phyloP scores from a whole-genome alignment of 2,797 vertebrate genomes.

The Scolopax rusticola region DNA sequence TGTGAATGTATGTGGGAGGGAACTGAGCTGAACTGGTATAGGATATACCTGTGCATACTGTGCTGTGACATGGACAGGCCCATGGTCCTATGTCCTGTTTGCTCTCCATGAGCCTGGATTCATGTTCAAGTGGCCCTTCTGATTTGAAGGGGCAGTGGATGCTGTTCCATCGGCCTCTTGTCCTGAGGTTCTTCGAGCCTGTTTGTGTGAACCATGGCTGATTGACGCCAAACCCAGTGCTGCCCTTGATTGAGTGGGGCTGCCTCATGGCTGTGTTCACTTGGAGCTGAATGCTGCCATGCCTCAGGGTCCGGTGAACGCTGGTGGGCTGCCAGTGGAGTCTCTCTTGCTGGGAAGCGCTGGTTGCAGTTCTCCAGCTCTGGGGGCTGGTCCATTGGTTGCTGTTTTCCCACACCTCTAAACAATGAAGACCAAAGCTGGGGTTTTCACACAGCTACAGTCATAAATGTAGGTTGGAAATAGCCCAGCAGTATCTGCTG shows the following conservation, averaged over 20 bases:
- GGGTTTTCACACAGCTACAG: not conserved
- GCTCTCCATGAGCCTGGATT: not conserved
- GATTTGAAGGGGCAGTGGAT: not conserved
- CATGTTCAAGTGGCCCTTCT: not conserved
- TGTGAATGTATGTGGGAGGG: not conserved
- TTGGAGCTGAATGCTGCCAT: not conserved
- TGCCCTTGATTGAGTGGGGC: not conserved
- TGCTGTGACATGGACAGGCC: not conserved
- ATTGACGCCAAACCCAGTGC: not conserved
- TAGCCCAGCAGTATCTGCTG: not conserved
- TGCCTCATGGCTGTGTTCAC: not conserved
- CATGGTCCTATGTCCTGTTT: accelerated
- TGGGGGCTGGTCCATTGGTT: not conserved
- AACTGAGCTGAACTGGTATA: not conserved
- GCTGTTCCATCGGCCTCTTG: not conserved
- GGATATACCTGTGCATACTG: not conserved
- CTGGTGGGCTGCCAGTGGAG: not conserved
- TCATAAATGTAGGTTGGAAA: not conserved
- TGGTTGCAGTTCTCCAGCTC: not conserved
- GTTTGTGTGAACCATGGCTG: not conserved
- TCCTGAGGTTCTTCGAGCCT: not conserved
- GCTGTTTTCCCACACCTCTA: not conserved
- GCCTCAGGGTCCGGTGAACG: accelerated
- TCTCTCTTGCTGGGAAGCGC: not conserved
- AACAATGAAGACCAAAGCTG: not conserved